Evolutionary conservation across 64 coral and sea anemone species (phyloP).

Genomic region (Porites lutea): DNA sequence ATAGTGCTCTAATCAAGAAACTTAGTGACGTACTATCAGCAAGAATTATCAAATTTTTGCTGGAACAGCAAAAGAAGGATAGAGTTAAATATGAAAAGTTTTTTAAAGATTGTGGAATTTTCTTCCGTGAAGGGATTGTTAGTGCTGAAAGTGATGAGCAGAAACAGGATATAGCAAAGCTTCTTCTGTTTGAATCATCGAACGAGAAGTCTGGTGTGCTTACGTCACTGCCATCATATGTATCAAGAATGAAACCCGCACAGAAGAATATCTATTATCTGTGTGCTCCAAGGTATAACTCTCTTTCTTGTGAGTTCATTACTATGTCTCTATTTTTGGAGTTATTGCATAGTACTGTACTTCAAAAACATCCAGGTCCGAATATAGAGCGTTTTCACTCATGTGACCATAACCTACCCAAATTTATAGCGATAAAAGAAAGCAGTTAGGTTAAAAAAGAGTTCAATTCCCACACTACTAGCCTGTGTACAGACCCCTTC

Average conservation of each 20-base stretch:
- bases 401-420: too few relatives aligned
- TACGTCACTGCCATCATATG: constrained; percentile 77
- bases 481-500: too few relatives aligned
- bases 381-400: too few relatives aligned
- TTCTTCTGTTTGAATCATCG: constrained; percentile 96
- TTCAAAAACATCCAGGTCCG: too few relatives aligned
- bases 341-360: too few relatives aligned
- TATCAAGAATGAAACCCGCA: constrained; percentile 87
- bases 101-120: constrained; percentile 90
- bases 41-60: constrained; percentile 88
- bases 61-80: constrained; percentile 82
- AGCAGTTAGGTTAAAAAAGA: too few relatives aligned
- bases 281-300: constrained; percentile 89
- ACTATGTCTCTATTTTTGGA: neutral
- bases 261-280: constrained; percentile 94
- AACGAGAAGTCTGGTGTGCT: constrained; percentile 86
- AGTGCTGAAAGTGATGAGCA: constrained; percentile 75
- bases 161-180: constrained; percentile 88
- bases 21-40: constrained; percentile 79
- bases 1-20: constrained; percentile 92
- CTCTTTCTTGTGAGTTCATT: neutral
- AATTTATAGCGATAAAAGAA: too few relatives aligned
- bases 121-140: constrained; percentile 95
- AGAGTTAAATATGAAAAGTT: constrained; percentile 97
- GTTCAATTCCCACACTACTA: too few relatives aligned